A percentile compares a stretch with the other conserved stretches of the same genome.
These are phyloP conservation scores for Pangasius djambal DNA, from an alignment of 2,797 vertebrate species.

Conservation along the genomic window DNA sequence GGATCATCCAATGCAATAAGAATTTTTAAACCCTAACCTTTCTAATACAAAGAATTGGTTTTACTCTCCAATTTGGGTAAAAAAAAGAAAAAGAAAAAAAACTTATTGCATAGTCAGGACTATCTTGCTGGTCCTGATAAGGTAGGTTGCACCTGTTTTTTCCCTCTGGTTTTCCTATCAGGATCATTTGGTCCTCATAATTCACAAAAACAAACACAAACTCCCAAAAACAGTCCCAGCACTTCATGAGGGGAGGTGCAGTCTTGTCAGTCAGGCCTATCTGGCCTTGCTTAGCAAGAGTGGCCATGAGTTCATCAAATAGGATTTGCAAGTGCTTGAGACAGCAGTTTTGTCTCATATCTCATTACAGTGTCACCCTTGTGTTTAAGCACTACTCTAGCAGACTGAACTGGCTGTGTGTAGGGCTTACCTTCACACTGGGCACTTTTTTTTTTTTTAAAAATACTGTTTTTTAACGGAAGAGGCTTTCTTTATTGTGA, in stretches of 20 bases:
- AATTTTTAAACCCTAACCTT: neutral
- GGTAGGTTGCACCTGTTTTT: neutral
- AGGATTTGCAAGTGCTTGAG: constrained; percentile 58
- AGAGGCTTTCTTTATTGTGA: constrained; percentile 10
- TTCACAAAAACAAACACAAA: constrained; percentile 23
- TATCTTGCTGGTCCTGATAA: too few species aligned
- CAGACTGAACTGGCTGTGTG: neutral
- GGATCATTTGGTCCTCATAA: neutral
- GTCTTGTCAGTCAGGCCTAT: constrained; percentile 33
- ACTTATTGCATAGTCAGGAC: neutral
- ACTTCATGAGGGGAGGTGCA: constrained; percentile 30
- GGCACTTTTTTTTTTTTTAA: neutral
- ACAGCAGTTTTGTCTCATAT: constrained; percentile 46
- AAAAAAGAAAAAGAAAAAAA: neutral
- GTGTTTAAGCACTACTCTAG: constrained; percentile 19
- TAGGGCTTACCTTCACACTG: constrained; percentile 14
- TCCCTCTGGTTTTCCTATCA: neutral
- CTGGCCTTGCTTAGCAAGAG: constrained; percentile 32
- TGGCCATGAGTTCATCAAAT: constrained; percentile 47
- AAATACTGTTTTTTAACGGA: neutral
- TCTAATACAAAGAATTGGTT: neutral
- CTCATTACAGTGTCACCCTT: constrained; percentile 45
- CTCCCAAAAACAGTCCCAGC: neutral
- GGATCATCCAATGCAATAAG: neutral
- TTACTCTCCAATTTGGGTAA: neutral